A percentile compares a stretch with the other conserved stretches of the same genome.
These are phyloP conservation scores for Saxidomus purpurata DNA, from an alignment of 1,140 invertebrate genomes.

Conservation along the genomic window DNA sequence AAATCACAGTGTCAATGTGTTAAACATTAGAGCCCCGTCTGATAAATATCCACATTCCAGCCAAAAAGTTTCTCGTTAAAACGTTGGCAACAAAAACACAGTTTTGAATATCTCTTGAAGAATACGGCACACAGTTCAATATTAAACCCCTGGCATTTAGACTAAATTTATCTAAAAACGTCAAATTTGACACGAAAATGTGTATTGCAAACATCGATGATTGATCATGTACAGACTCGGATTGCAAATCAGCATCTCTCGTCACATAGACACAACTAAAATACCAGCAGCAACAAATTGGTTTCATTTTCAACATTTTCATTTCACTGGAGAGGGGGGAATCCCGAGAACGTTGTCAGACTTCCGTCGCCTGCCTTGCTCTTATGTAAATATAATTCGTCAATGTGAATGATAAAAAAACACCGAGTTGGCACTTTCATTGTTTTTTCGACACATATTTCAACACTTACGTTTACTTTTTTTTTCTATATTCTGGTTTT, in stretches of 20 bases:
- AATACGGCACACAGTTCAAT: background rate
- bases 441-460: slow-evolving; percentile 45
- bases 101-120: background rate
- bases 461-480: slow-evolving; percentile 24
- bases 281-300: slow-evolving; percentile 12
- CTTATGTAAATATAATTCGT: slow-evolving; percentile 49
- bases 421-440: slow-evolving; percentile 26
- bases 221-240: background rate
- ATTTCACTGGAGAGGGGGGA: slow-evolving; percentile 5
- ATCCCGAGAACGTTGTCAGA: background rate
- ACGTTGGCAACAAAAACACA: background rate
- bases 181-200: slow-evolving; percentile 44
- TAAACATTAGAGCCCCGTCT: too few relatives aligned
- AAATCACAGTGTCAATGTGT: too few relatives aligned
- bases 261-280: background rate
- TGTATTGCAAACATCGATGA: background rate
- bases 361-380: slow-evolving; percentile 29
- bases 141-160: slow-evolving; percentile 5
- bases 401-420: slow-evolving; percentile 48
- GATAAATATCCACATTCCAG: too few relatives aligned
- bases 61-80: background rate
- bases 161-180: background rate
- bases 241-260: slow-evolving; percentile 32
- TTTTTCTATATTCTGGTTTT: background rate
- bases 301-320: slow-evolving; percentile 34